Conservation (phyloP, 2,888 invertebrate species). For the Trimorus sp. region DNA sequence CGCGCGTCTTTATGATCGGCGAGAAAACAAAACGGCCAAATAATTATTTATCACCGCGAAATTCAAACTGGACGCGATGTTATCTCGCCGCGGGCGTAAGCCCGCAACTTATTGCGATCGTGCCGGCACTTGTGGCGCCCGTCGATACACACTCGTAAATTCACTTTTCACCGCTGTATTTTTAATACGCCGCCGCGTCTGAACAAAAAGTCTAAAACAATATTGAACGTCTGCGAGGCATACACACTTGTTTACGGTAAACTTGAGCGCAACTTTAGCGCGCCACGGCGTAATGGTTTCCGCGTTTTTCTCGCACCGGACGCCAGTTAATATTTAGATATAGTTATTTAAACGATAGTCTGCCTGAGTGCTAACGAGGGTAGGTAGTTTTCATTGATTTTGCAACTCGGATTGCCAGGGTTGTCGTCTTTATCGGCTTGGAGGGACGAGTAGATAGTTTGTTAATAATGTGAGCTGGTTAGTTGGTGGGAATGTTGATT, state of each 20-base stretch:
- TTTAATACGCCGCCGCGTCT: conserved; percentile 11
- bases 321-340: too few relatives aligned
- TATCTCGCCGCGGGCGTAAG: conserved; percentile 2
- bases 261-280: conserved; percentile 12
- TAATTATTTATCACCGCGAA: conserved; percentile 7
- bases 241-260: conserved; percentile 28
- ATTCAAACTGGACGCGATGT: conserved; percentile 2
- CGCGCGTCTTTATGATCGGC: neutral
- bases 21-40: neutral
- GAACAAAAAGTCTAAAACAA: conserved; percentile 9
- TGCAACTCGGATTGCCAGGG: too few relatives aligned
- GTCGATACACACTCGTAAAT: conserved; percentile 11
- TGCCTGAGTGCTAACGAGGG: too few relatives aligned
- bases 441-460: too few relatives aligned
- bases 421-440: too few relatives aligned
- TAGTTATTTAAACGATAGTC: too few relatives aligned
- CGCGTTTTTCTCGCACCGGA: neutral
- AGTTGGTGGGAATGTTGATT: too few relatives aligned
- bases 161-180: conserved; percentile 17
- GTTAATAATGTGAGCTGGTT: too few relatives aligned
- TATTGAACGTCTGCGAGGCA: conserved; percentile 4
- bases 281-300: neutral
- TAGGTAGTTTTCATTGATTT: too few relatives aligned
- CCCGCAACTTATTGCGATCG: conserved; percentile 18
- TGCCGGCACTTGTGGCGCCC: neutral